Evolutionary conservation across 2,797 vertebrate genomes (phyloP).

Genomic region (Sylvilagus floridanus): DNA sequence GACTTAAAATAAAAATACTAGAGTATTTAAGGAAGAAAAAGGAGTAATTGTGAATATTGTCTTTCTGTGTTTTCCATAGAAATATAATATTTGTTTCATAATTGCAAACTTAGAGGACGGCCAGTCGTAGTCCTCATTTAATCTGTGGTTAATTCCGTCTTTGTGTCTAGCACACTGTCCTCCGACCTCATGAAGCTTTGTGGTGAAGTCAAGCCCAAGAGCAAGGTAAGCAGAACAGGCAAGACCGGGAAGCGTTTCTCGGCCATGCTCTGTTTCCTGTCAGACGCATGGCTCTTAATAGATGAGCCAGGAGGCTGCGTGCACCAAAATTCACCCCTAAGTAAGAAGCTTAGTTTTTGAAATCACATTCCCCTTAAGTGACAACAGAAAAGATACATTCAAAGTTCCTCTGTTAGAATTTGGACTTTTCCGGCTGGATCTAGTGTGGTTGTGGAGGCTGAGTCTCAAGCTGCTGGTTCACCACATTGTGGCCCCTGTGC

Average conservation of each 20-base stretch:
- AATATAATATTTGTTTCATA: neutral
- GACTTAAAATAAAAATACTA: constrained; percentile 38
- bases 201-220: constrained; percentile 95
- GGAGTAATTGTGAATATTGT: constrained; percentile 19
- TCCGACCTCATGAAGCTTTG: constrained; percentile 97
- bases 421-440: neutral
- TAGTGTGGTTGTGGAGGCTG: neutral
- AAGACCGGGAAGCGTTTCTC: too few species aligned
- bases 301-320: neutral
- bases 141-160: constrained; percentile 66
- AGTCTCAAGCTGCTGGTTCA: neutral
- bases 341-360: neutral
- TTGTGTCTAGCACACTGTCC: constrained; percentile 92
- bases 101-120: neutral
- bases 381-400: neutral
- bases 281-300: neutral
- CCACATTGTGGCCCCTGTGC: neutral
- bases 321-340: neutral
- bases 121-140: neutral
- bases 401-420: constrained; percentile 27
- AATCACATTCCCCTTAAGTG: neutral
- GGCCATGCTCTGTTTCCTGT: too few species aligned
- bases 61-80: constrained; percentile 12
- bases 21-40: constrained; percentile 57
- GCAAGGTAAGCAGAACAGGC: constrained; percentile 90